Conservation (phyloP, 2,113 vertebrate species). For the Trichechus manatus region DNA sequence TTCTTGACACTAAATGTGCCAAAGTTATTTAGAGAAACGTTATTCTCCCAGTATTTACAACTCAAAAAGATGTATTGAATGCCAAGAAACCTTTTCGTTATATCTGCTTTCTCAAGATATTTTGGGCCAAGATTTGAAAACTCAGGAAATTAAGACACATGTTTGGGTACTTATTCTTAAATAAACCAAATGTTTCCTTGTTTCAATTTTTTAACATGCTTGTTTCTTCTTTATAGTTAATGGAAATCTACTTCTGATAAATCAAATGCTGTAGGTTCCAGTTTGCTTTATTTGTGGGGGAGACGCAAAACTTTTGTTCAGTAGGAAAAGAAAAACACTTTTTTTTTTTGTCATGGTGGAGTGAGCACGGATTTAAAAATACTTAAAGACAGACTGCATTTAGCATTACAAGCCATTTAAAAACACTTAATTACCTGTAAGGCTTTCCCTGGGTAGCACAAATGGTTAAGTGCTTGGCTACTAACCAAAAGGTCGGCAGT, state of each 20-base stretch:
- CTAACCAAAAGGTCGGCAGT: neutral
- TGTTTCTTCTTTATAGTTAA: conserved; percentile 60
- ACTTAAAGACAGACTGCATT: neutral
- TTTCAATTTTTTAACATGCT: conserved; percentile 66
- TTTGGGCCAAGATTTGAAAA: conserved; percentile 73
- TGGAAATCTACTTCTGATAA: conserved; percentile 45
- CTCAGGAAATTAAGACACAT: conserved; percentile 56
- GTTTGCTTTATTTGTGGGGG: neutral
- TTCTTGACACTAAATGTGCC: conserved; percentile 55
- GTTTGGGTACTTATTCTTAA: conserved; percentile 67
- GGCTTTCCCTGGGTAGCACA: neutral
- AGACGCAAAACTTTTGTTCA: conserved; percentile 13
- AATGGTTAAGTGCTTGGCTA: neutral
- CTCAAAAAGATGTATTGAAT: conserved; percentile 27
- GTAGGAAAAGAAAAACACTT: neutral
- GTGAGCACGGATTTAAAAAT: neutral
- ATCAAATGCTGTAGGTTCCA: neutral
- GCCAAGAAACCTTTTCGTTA: conserved; percentile 58
- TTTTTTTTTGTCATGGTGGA: neutral
- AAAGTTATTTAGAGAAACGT: conserved; percentile 70
- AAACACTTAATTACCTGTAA: neutral
- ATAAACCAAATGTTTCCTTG: conserved; percentile 69
- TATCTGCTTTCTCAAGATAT: conserved; percentile 69
- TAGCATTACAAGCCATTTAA: neutral
- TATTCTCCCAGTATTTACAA: conserved; percentile 72